Base-by-base conservation (phyloP, 2,888 invertebrate species). In the Lycophotia porphyrea region DNA sequence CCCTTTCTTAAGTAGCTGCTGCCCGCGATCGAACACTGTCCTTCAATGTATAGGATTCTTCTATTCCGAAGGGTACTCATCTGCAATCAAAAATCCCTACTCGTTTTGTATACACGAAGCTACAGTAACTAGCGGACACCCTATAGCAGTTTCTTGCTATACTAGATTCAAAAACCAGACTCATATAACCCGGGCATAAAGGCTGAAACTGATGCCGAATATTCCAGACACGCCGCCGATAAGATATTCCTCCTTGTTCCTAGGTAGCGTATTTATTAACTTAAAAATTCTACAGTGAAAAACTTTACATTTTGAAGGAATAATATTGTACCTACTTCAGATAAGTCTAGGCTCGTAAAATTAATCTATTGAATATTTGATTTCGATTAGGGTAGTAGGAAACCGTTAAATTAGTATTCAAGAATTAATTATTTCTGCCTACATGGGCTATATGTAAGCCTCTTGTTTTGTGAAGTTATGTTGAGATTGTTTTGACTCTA, bases 191-290 rank as follows among this genome's bases (percentile, higher is more conserved):
- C 18, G 11, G n/a, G 49, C 34, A 7, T 63, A 84, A 74, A 73
- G 67, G 73, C 44, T 75, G 75, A 78, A 81, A 78, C 67, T 66
- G 76, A 77, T 52, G 70, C 60, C 70, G 64, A 76, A 67, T 66
- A 77, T 85, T 81, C 75, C 75, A 67, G 76, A 84, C 77, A 79
- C 81, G 76, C 73, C 49, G 49, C 55, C 67, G 75, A 64, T 77
- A 69, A 78, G 74, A 66, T 72, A 79, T 67, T 81, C 75, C 60
- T 69, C 66, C 64, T 34, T 60, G 79, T 63, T 72, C n/a, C 66
- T 61, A 70, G 65, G 42, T 58, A 66, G 49, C 49, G 36, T 77
- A 73, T 64, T 72, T 69, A 52, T 42, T 60, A 75, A 60, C 65
- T 66, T 47, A 52, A 69, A 71, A 69, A 65, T 47, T 71, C 67